A percentile compares a stretch with the other conserved stretches of the same genome.
phyloP scores from a whole-genome alignment of 2,113 vertebrate species.

The Phrynocephalus versicolor region DNA sequence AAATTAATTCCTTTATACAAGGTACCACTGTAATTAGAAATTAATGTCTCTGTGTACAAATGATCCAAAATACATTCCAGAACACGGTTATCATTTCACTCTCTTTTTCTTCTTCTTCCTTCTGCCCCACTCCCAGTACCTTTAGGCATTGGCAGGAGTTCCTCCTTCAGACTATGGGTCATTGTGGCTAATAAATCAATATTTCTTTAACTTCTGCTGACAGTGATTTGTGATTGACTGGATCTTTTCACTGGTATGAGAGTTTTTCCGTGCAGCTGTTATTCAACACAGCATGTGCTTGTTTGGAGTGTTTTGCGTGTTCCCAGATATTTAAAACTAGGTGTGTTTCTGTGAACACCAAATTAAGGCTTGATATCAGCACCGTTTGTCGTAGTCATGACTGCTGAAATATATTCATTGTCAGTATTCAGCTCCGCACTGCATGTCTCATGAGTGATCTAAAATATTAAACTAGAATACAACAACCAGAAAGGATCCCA shows the following conservation, averaged over 20 bases:
- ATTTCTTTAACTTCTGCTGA: conserved; percentile 62
- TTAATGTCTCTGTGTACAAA: neutral
- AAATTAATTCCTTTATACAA: too few species aligned
- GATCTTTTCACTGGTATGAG: conserved; percentile 14
- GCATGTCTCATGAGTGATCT: conserved; percentile 20
- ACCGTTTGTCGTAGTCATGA: conserved; percentile 1
- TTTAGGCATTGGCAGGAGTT: neutral
- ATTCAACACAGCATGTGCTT: conserved; percentile 20
- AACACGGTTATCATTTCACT: conserved; percentile 57
- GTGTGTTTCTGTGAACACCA: too few species aligned
- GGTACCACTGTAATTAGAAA: too few species aligned
- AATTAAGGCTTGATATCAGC: neutral
- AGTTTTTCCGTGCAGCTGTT: conserved; percentile 46
- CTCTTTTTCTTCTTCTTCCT: conserved; percentile 34
- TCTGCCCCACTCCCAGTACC: conserved; percentile 37
- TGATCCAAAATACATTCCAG: neutral
- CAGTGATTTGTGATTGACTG: conserved; percentile 49
- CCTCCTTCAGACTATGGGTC: conserved; percentile 32
- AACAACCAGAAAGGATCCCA: neutral
- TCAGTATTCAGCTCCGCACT: neutral
- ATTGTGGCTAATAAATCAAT: conserved; percentile 52
- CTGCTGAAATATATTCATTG: neutral
- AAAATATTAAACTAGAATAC: neutral
- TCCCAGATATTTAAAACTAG: neutral
- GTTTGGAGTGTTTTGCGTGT: neutral